phyloP scores from a whole-genome alignment of 2,888 invertebrate genomes.

The Drosophila mercatorum region DNA sequence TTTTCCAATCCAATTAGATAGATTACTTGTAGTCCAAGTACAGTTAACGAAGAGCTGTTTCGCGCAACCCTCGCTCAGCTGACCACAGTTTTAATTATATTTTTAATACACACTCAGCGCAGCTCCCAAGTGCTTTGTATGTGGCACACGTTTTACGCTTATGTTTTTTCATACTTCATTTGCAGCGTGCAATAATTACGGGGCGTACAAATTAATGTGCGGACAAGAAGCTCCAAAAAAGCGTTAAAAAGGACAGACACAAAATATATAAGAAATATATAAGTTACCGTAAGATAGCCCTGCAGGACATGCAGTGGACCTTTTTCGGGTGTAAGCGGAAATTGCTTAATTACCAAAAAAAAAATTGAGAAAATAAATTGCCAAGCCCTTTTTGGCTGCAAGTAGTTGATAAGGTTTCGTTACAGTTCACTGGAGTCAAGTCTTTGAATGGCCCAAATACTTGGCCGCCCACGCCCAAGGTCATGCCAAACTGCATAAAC shows the following conservation, averaged over 20 bases:
- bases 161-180: constrained; percentile 70
- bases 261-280: not conserved
- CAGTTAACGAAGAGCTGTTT: not conserved
- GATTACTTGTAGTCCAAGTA: constrained; percentile 9
- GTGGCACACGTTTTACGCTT: constrained; percentile 71
- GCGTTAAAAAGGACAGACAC: not conserved
- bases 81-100: constrained; percentile 62
- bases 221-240: constrained; percentile 25
- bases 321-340: constrained; percentile 57
- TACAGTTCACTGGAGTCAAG: constrained; percentile 18
- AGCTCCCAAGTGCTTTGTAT: constrained; percentile 53
- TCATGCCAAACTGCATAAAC: constrained; percentile 33
- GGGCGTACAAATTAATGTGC: constrained; percentile 70
- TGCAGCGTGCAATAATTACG: constrained; percentile 69
- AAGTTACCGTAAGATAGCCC: constrained; percentile 56
- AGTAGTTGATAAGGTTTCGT: not conserved
- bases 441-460: constrained; percentile 11
- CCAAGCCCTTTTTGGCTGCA: constrained; percentile 8
- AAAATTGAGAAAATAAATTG: constrained; percentile 7
- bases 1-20: constrained; percentile 18
- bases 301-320: constrained; percentile 12
- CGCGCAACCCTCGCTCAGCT: constrained; percentile 21
- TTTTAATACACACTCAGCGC: constrained; percentile 6
- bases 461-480: constrained; percentile 54
- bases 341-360: constrained; percentile 65